Percentiles rank a stretch among this genome's conserved stretches.
Conservation (phyloP, 1,140 invertebrate species). For the Agraylea sexmaculata region DNA sequence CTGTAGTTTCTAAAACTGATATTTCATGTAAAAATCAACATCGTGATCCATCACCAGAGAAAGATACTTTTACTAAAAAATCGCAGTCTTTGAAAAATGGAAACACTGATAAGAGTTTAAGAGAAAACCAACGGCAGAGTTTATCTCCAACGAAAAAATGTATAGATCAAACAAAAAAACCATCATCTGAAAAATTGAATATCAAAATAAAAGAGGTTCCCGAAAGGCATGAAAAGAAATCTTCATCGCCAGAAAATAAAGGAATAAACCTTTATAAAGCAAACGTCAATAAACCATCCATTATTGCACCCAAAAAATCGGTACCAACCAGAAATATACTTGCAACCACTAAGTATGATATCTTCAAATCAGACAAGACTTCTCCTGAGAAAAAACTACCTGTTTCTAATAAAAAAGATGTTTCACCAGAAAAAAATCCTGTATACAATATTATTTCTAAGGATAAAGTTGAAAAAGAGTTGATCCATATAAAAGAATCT, state of each 20-base stretch:
- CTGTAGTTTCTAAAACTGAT: constrained; percentile 26
- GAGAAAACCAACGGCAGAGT: too few species aligned
- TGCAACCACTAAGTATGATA: constrained; percentile 19
- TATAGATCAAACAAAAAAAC: too few species aligned
- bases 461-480: too few species aligned
- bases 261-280: constrained; percentile 6
- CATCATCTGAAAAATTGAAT: too few species aligned
- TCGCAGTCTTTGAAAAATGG: too few species aligned
- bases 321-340: constrained; percentile 17
- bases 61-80: constrained; percentile 24
- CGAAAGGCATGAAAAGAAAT: too few species aligned
- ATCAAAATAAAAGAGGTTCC: too few species aligned
- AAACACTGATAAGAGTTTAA: too few species aligned
- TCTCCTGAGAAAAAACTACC: constrained; percentile 8
- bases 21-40: constrained; percentile 27
- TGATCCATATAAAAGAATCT: too few species aligned
- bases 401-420: neutral
- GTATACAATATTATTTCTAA: constrained; percentile 9
- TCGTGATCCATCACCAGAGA: constrained; percentile 23
- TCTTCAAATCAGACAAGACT: constrained; percentile 19
- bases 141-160: too few species aligned
- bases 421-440: constrained; percentile 1
- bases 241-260: too few species aligned
- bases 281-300: constrained; percentile 8
- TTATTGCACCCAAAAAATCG: constrained; percentile 12